Evolutionary conservation across 2,888 invertebrate genomes (phyloP), one percentile per base, ranked within the genome.

Genomic region (Agrotis ipsilon): DNA sequence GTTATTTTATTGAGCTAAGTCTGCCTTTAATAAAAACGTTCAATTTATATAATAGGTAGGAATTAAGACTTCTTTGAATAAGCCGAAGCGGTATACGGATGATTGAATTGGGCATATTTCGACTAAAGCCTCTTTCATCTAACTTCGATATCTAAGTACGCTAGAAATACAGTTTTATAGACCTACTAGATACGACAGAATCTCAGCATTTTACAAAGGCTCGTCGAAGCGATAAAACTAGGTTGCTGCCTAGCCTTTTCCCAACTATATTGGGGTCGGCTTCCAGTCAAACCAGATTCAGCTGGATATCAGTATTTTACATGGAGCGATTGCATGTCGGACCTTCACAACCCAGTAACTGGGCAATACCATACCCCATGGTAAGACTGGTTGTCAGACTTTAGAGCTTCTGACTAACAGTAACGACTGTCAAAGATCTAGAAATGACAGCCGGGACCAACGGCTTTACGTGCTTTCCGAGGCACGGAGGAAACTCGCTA

Each of bases 81-180:
- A 48, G 43, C 11, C 18, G 21, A 68, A 58, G 2, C 6, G 7
- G 4, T 14, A 21, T 43, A n/a, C 21, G 16, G 7, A 49, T 68
- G 14, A 32, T 72, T 46, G 19, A 72, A 51, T 46, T 57, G 13
- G 4, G n/a, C 18, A 32, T 72, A 39, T 51, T 51, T 32, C 49
- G 27, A 55, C 14, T 32, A 11, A 55, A 32, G 4, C 19, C 7
- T 3, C 24, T 18, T 24, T 52, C 16, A 32, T 27, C 48, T 19
- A 3, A n/a, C 14, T 19, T 58, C 7, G 14, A 9, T 21, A 19
- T 6, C 16, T 19, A 19, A 45, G 46, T 24, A 46, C 11, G 14
- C 13, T 72, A 5, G 16, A 60, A 49, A 61, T 5, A 13, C n/a
- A 1, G 61, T 46, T 1, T 27, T 7, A 52, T 24, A 45, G 14